Evolutionary conservation across 2,797 vertebrate species (phyloP), one percentile per base, ranked within the genome.

Genomic region (Glossophaga mutica): DNA sequence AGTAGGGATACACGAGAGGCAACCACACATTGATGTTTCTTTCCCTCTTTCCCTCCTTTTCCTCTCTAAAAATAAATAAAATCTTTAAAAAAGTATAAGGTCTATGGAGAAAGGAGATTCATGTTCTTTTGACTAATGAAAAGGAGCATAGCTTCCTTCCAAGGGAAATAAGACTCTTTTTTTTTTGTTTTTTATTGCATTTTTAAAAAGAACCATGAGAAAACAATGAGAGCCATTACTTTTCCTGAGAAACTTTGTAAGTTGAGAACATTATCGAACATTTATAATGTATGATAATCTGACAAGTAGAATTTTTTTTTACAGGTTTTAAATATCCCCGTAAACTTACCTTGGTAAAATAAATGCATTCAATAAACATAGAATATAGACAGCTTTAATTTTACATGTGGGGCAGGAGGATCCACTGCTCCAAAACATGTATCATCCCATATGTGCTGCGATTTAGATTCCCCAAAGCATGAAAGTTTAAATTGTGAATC

Each of bases 401-500:
- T 95, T 97, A 83, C 86, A 92, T 74, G 83, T 76, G 92, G 90
- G 62, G 91, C 94, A 70, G 15, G 15, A 95, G 89, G 96, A 62
- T 9, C 89, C 50, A 55, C 46, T 91, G 94, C 26, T 88, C 42
- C 70, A 78, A 74, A 86, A 96, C 48, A 93, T 71, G 22, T 65
- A 89, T 85, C 71, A 70, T 74, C 81, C 94, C 78, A 87, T 77
- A 93, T 1, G 1, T 81, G 78, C 46, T 84, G 88, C 67, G 97
- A 91, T 79, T 95, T 92, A 93, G 50, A 96, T 57, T 68, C 57
- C 65, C 50, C 91, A 78, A 79, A 96, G 65, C 86, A 96, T 95
- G 94, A 90, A 97, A 68, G 77, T 87, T 97, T 95, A 92, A 97
- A 89, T n/a, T 92, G 71, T 70, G 52, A 10, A 98, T 94, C 9